Evolutionary conservation across 1,140 invertebrate species (phyloP), one percentile per base, ranked within the genome.

Genomic region (Tetragonula clypearis): DNA sequence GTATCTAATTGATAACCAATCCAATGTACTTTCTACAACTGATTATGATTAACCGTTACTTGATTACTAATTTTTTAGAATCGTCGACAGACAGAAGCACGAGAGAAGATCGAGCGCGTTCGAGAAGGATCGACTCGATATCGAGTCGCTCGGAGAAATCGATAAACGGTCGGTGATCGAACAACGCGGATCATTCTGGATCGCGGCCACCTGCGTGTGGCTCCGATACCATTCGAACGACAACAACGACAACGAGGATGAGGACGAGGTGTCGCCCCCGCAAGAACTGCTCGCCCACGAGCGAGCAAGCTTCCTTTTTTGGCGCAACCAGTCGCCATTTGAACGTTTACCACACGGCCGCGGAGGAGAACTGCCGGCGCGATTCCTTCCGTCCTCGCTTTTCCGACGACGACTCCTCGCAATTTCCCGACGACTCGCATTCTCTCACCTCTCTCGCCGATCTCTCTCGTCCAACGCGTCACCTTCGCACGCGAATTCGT

Each of bases 231-330:
- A 49, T 26, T 23, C 6, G 30, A 30, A 30, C 35, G 56, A 30
- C 30, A 30, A 30, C 30, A 78, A 74, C 62, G 75, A n/a, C 26
- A 11, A 60, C 21, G 35, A 77, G 66, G 84, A 73, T 78, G 79
- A 85, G 77, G 86, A 87, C 90, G 89, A 84, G 80, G 85, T 82
- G 30, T 88, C 90, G 90, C 91, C 91, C 91, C 90, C 90, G 90
- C 90, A 82, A 73, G 78, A 55, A 55, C 69, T 66, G 65, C 78
- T 91, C 92, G 90, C 92, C 92, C 87, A 92, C 90, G 75, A 69
- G 76, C 49, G 77, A 79, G 66, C 92, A 92, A 90, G 84, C 80
- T 92, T 92, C 91, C 92, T 88, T 92, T 88, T 91, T 90, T 76
- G 92, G 87, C 23, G 71, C 76, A 85, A 58, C 69, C 58, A 89